Evolutionary conservation across 2,888 invertebrate genomes (phyloP).

Genomic region (Yponomeuta plumbellus): DNA sequence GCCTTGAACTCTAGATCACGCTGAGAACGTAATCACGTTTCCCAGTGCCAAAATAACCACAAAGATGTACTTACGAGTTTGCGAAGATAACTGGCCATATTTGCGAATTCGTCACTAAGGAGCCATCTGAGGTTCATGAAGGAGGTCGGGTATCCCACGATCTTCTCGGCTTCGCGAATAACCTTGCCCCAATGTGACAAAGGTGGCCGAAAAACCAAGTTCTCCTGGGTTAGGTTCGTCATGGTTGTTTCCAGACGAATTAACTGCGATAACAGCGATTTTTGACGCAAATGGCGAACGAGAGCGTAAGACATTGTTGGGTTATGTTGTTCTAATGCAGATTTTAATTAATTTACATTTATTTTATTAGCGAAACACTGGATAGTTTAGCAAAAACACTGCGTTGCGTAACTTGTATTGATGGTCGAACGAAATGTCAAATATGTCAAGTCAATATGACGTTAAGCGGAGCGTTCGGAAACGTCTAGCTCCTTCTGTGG

Average conservation of each 20-base stretch:
- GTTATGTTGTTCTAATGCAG: constrained; percentile 20
- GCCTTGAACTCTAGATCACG: not conserved
- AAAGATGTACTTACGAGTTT: constrained; percentile 58
- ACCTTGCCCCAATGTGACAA: constrained; percentile 63
- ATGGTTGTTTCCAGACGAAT: constrained; percentile 57
- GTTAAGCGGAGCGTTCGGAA: constrained; percentile 9
- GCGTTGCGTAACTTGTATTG: constrained; percentile 47
- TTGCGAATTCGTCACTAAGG: constrained; percentile 79
- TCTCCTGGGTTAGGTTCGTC: constrained; percentile 63
- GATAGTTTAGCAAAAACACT: constrained; percentile 31
- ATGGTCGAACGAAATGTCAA: constrained; percentile 24
- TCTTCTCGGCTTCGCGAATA: constrained; percentile 69
- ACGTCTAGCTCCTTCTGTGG: not conserved
- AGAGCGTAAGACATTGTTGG: constrained; percentile 55
- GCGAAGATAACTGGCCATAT: constrained; percentile 73
- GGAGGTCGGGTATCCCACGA: constrained; percentile 77
- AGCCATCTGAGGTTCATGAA: constrained; percentile 78
- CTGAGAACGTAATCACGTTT: not conserved
- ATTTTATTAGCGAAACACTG: constrained; percentile 22
- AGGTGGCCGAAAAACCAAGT: constrained; percentile 62
- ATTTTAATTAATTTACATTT: constrained; percentile 21
- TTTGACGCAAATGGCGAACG: constrained; percentile 58
- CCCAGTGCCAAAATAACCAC: not conserved
- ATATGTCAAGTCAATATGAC: no score
- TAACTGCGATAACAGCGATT: constrained; percentile 49